Evolutionary conservation across 2,888 invertebrate species (phyloP).

Genomic region (Cosmia trapezina): DNA sequence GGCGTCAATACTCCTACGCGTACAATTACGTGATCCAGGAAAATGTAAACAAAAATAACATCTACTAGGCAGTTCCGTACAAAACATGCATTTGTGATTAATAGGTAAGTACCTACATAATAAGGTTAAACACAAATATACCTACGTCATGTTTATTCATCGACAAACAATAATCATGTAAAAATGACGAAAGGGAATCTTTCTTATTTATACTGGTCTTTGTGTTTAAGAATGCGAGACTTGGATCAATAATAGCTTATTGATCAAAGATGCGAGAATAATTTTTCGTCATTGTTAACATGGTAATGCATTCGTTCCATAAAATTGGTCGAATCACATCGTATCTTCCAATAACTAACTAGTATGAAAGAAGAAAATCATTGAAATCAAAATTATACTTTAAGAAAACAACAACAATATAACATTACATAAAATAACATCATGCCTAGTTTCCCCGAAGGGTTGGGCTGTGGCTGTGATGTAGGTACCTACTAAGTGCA

Average conservation of each 20-base stretch:
- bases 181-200: background rate
- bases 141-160: constrained; percentile 6
- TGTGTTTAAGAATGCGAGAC: too few relatives aligned
- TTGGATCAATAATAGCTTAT: too few relatives aligned
- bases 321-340: background rate
- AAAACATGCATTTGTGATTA: background rate
- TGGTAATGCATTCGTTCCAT: constrained; percentile 13
- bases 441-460: too few relatives aligned
- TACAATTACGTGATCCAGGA: constrained; percentile 34
- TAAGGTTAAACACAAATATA: background rate
- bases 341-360: background rate
- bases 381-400: background rate
- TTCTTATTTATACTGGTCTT: background rate
- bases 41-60: constrained; percentile 26
- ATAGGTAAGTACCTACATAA: background rate
- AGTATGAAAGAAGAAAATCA: background rate
- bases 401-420: too few relatives aligned
- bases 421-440: too few relatives aligned
- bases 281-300: background rate
- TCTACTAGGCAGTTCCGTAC: background rate
- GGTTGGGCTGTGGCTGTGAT: too few relatives aligned
- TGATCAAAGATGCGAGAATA: background rate
- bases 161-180: background rate
- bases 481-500: too few relatives aligned
- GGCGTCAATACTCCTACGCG: constrained; percentile 2